phyloP scores from a whole-genome alignment of 1,140 invertebrate genomes.

The Brachionus rotundiformis region DNA sequence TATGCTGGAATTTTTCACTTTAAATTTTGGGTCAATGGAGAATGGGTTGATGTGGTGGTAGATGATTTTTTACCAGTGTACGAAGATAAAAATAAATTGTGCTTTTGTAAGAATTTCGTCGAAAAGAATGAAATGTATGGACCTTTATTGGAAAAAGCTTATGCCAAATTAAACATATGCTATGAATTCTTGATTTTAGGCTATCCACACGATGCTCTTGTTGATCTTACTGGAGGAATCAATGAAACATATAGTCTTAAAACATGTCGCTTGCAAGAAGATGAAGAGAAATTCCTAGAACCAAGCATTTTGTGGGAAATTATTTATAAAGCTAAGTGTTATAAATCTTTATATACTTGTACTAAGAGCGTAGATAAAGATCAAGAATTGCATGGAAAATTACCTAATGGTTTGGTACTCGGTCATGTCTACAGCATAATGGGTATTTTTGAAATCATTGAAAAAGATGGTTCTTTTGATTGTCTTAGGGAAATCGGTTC shows the following conservation, averaged over 20 bases:
- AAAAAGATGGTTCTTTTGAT: neutral
- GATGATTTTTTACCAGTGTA: slow-evolving; percentile 74
- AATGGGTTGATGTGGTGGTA: slow-evolving; percentile 75
- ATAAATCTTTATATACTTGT: neutral
- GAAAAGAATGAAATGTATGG: slow-evolving; percentile 79
- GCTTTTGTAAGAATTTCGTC: slow-evolving; percentile 72
- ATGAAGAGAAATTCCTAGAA: slow-evolving; percentile 68
- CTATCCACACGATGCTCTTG: slow-evolving; percentile 66
- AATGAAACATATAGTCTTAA: slow-evolving; percentile 57
- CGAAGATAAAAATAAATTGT: slow-evolving; percentile 68
- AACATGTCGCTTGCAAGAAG: neutral
- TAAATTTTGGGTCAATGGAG: slow-evolving; percentile 76
- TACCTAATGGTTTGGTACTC: slow-evolving; percentile 27
- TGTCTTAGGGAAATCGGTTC: neutral
- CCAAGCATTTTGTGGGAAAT: neutral
- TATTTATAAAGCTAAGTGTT: neutral
- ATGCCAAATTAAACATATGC: slow-evolving; percentile 56
- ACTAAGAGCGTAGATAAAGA: neutral
- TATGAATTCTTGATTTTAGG: slow-evolving; percentile 66
- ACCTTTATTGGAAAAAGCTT: slow-evolving; percentile 77
- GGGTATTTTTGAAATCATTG: slow-evolving; percentile 70
- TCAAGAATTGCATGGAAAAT: neutral
- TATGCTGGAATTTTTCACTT: slow-evolving; percentile 68
- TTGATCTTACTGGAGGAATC: slow-evolving; percentile 68
- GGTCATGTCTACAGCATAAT: slow-evolving; percentile 68